Evolutionary conservation across 2,113 vertebrate species (phyloP), one percentile per base, ranked within the genome.

Genomic region (Rostratula benghalensis): DNA sequence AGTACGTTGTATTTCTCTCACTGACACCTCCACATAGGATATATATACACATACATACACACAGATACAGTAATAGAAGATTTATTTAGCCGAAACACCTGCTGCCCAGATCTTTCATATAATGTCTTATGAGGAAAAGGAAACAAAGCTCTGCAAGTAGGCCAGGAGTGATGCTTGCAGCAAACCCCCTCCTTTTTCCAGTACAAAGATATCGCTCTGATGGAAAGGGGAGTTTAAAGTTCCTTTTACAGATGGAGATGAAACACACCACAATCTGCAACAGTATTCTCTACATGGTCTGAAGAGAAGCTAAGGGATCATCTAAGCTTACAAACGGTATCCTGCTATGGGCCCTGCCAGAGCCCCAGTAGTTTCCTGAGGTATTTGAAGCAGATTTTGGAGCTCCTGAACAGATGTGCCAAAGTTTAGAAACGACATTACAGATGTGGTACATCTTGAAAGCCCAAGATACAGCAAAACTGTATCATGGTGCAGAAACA

Each of bases 71-170:
- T 19, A 75, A 74, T 9, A 89, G 31, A 63, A 87, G 41, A 19
- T 39, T 83, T 19, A 88, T 85, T 86, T 59, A 81, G 78, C 41
- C 78, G 67, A 39, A 94, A 90, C 82, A 95, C 84, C 92, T 86
- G 93, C 67, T 91, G 78, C 59, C 79, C 63, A 80, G 39, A 68
- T n/a, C 69, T 69, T 79, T 56, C 20, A 59, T 6, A 37, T 10
- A 31, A 9, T 2, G 6, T 56, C 15, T 28, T 21, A 30, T 1
- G 12, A 84, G 46, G 48, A 85, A 80, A 65, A 80, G 30, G 60
- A 93, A 90, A 64, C 12, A 63, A 74, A 43, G 50, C 54, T 80
- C 28, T 67, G 28, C n/a, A 73, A 85, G 15, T 0, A 61, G n/a
- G 31, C 70, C 28, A 65, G 78, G 18, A 83, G 25, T 1, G 2